These are phyloP conservation scores for Trisateles emortualis DNA, from an alignment of 2,888 invertebrate genomes.

Conservation along the genomic window DNA sequence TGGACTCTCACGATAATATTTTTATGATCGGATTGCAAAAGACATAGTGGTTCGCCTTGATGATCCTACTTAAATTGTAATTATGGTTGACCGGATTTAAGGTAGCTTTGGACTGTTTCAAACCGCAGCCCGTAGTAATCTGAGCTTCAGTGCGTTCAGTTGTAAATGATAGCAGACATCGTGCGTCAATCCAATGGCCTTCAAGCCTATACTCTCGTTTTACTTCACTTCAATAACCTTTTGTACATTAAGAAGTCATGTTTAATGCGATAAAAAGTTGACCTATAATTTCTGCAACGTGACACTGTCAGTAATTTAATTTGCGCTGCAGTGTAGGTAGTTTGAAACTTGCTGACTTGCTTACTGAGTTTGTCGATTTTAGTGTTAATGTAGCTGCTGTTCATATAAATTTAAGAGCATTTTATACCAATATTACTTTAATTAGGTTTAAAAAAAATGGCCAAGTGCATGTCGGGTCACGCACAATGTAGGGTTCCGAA, in stretches of 20 bases:
- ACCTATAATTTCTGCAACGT: constrained; percentile 23
- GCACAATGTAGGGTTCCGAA: too few relatives aligned
- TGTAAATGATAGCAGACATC: constrained; percentile 62
- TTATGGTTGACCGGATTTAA: constrained; percentile 13
- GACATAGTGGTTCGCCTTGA: constrained; percentile 35
- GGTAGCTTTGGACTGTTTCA: constrained; percentile 28
- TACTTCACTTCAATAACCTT: constrained; percentile 61
- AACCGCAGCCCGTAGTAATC: constrained; percentile 57
- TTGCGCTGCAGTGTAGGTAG: constrained; percentile 20
- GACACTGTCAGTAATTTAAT: constrained; percentile 27
- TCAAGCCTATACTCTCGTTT: constrained; percentile 46
- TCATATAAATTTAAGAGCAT: too few relatives aligned
- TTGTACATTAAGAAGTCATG: constrained; percentile 56
- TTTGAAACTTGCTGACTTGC: constrained; percentile 10
- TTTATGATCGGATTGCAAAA: constrained; percentile 34
- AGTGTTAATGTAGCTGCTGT: too few relatives aligned
- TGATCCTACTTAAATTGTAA: constrained; percentile 37
- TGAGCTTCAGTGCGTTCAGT: constrained; percentile 45
- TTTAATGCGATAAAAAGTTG: constrained; percentile 31
- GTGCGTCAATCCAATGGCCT: constrained; percentile 51
- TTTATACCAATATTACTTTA: too few relatives aligned
- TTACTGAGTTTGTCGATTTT: not conserved
- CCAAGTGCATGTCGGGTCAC: too few relatives aligned
- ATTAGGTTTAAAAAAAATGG: too few relatives aligned
- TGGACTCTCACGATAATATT: constrained; percentile 36